These are phyloP conservation scores for Pipistrellus pipistrellus DNA, from an alignment of 2,797 vertebrate species.

Conservation along the genomic window DNA sequence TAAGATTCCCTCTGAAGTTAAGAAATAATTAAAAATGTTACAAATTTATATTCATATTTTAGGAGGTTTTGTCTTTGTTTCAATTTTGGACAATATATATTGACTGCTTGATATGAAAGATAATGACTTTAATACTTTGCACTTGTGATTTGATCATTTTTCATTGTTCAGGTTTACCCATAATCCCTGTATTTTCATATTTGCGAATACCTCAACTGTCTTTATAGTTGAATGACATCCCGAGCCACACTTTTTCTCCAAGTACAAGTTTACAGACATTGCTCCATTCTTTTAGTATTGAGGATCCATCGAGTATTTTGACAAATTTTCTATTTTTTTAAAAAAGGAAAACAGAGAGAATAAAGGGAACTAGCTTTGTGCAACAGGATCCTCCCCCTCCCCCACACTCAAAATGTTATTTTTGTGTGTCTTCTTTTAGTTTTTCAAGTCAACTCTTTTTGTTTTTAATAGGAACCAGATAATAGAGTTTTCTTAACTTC, in stretches of 20 bases:
- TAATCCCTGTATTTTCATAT: background rate
- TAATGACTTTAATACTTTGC: slow-evolving; percentile 5
- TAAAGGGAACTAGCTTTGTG: slow-evolving; percentile 40
- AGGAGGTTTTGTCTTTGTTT: slow-evolving; percentile 26
- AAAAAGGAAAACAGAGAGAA: background rate
- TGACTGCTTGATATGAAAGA: slow-evolving; percentile 19
- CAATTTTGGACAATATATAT: background rate
- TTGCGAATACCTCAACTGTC: background rate
- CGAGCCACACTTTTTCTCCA: background rate
- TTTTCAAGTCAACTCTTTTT: slow-evolving; percentile 32
- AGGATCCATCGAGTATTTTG: slow-evolving; percentile 6
- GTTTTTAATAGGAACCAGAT: slow-evolving; percentile 80
- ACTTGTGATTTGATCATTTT: background rate
- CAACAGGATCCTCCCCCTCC: background rate
- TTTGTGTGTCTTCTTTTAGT: background rate
- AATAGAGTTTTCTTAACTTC: slow-evolving; percentile 63
- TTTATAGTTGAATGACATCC: slow-evolving; percentile 44
- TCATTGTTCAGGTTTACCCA: background rate
- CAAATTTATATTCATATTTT: slow-evolving; percentile 5
- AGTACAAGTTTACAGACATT: slow-evolving; percentile 19
- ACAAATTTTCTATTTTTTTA: background rate
- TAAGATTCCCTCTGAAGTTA: slow-evolving; percentile 35
- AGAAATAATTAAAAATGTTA: background rate
- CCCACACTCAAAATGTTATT: background rate
- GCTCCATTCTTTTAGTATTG: background rate